These are phyloP conservation scores for Xenus cinereus DNA, from an alignment of 2,113 vertebrate species.

Conservation along the genomic window DNA sequence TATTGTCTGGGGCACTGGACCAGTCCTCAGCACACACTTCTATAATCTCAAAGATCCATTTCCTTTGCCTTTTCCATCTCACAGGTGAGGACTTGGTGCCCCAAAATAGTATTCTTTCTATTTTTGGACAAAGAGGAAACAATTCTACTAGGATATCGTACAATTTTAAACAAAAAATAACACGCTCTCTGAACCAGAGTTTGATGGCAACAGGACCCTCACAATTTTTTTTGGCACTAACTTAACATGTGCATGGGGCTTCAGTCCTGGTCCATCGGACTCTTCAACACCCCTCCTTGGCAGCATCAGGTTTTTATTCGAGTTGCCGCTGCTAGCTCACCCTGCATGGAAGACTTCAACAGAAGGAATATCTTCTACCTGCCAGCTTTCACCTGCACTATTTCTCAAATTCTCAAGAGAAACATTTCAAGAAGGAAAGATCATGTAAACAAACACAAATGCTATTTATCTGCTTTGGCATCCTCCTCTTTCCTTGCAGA, in stretches of 20 bases:
- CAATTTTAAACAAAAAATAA: not conserved
- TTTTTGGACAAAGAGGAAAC: not conserved
- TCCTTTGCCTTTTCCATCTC: not conserved
- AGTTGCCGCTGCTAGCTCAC: not conserved
- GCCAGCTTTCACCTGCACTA: not conserved
- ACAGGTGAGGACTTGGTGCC: not conserved
- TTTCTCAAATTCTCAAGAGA: not conserved
- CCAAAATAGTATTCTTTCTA: not conserved
- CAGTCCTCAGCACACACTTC: not conserved
- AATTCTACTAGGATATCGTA: not conserved
- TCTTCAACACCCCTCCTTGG: not conserved
- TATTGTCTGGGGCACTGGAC: not conserved
- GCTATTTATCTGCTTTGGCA: not conserved
- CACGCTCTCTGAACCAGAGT: not conserved
- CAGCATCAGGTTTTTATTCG: not conserved
- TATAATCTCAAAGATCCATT: not conserved
- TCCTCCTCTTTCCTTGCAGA: not conserved
- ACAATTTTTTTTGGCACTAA: not conserved
- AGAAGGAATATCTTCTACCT: not conserved
- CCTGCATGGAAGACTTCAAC: not conserved
- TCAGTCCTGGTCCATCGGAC: not conserved
- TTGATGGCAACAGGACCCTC: not conserved
- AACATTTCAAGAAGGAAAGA: not conserved
- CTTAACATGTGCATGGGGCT: not conserved
- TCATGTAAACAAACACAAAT: not conserved